Evolutionary conservation across 2,888 invertebrate genomes (phyloP).

Genomic region (Cephonodes hylas): DNA sequence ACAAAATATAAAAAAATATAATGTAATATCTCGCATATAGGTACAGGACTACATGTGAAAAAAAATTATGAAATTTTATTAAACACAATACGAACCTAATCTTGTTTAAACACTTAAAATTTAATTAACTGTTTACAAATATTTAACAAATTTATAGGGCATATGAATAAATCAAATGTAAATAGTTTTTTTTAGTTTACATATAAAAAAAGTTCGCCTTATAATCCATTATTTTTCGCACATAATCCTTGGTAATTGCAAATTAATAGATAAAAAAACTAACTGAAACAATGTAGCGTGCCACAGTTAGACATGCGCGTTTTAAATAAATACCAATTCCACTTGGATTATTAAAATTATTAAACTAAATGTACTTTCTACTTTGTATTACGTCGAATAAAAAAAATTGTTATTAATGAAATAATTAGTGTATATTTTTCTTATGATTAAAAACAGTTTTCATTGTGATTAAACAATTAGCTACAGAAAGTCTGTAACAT

Average conservation of each 20-base stretch:
- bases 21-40: not conserved
- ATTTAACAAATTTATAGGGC: too few relatives aligned
- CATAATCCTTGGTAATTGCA: conserved; percentile 14
- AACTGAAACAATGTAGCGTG: conserved; percentile 17
- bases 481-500: too few relatives aligned
- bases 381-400: not conserved
- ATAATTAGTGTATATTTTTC: not conserved
- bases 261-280: conserved; percentile 19
- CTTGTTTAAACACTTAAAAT: too few relatives aligned
- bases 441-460: not conserved
- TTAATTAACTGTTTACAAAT: too few relatives aligned
- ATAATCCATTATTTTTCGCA: not conserved
- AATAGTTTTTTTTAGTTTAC: too few relatives aligned
- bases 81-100: too few relatives aligned
- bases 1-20: conserved; percentile 34
- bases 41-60: not conserved
- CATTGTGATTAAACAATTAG: too few relatives aligned
- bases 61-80: too few relatives aligned
- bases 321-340: not conserved
- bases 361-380: not conserved
- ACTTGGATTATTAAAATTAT: not conserved
- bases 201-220: too few relatives aligned
- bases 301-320: not conserved
- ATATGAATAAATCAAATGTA: too few relatives aligned
- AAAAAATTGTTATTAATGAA: not conserved